phyloP scores from a whole-genome alignment of 2,888 invertebrate species.

The Nudaria mundana region DNA sequence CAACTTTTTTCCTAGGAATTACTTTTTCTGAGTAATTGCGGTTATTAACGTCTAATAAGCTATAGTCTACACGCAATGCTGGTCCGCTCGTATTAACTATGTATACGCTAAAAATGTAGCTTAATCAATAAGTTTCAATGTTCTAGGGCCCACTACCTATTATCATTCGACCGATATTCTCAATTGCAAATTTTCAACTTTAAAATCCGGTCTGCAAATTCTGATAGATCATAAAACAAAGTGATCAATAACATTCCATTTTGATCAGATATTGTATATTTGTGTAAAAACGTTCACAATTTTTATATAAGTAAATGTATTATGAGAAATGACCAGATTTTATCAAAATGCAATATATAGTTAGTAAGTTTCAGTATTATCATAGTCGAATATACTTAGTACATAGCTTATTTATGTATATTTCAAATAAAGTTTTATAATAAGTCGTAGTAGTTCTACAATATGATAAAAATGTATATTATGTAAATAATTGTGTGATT shows the following conservation, averaged over 20 bases:
- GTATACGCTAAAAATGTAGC: no score
- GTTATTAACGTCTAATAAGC: no score
- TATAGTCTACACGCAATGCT: no score
- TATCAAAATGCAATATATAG: slow-evolving; percentile 80
- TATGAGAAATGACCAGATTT: slow-evolving; percentile 77
- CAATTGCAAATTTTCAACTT: no score
- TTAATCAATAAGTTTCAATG: no score
- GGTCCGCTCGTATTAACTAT: no score
- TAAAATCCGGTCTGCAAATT: no score
- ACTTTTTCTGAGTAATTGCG: no score
- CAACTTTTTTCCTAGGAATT: no score
- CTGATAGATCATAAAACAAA: no score
- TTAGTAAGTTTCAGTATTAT: slow-evolving; percentile 74
- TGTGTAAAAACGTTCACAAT: slow-evolving; percentile 61
- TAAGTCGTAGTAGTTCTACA: slow-evolving; percentile 40
- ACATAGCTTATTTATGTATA: slow-evolving; percentile 72
- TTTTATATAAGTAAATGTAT: slow-evolving; percentile 52
- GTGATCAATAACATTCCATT: slow-evolving; percentile 59
- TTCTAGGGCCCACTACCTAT: no score
- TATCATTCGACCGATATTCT: no score
- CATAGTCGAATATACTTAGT: slow-evolving; percentile 70
- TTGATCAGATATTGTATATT: slow-evolving; percentile 57
- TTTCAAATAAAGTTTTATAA: slow-evolving; percentile 66
- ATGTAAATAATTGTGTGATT: slow-evolving; percentile 55
- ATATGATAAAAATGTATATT: slow-evolving; percentile 55